Evolutionary conservation across 1,140 invertebrate genomes (phyloP).

Genomic region (Drosophila bifasciata): DNA sequence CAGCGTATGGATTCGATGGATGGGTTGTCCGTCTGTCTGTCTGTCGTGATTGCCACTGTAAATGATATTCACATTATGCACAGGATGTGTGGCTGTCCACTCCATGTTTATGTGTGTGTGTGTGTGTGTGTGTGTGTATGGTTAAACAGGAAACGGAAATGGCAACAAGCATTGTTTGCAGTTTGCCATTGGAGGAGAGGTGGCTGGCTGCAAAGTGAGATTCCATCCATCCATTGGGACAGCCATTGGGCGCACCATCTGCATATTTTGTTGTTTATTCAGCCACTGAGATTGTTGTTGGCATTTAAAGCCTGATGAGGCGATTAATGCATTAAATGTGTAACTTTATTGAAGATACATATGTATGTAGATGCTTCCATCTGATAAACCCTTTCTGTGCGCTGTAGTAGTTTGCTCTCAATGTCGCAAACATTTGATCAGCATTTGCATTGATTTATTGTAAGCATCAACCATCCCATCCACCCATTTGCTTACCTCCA

Average conservation of each 20-base stretch:
- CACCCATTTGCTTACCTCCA: conserved; percentile 7
- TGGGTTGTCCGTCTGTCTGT: conserved; percentile 46
- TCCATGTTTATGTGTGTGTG: conserved; percentile 11
- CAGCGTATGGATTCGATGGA: conserved; percentile 7
- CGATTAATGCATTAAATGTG: conserved; percentile 46
- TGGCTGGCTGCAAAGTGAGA: too few relatives aligned
- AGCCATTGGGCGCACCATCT: conserved; percentile 36
- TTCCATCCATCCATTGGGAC: conserved; percentile 39
- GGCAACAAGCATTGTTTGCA: conserved; percentile 73
- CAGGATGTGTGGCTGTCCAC: conserved; percentile 66
- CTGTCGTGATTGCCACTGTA: conserved; percentile 75
- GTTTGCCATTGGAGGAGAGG: conserved; percentile 16
- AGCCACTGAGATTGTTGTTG: conserved; percentile 43
- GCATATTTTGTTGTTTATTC: conserved; percentile 59
- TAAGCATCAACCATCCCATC: background rate
- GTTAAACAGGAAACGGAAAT: conserved; percentile 79
- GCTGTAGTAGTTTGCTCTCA: background rate
- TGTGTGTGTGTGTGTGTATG: conserved; percentile 27
- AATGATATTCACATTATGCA: conserved; percentile 79
- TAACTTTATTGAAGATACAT: conserved; percentile 6
- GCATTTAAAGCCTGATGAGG: conserved; percentile 38
- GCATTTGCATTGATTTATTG: conserved; percentile 29
- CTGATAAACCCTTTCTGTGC: background rate
- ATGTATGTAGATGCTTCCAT: too few relatives aligned
- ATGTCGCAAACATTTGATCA: conserved; percentile 13